Evolutionary conservation across 2,113 vertebrate genomes (phyloP), one percentile per base, ranked within the genome.

Genomic region (Penelope pileata): DNA sequence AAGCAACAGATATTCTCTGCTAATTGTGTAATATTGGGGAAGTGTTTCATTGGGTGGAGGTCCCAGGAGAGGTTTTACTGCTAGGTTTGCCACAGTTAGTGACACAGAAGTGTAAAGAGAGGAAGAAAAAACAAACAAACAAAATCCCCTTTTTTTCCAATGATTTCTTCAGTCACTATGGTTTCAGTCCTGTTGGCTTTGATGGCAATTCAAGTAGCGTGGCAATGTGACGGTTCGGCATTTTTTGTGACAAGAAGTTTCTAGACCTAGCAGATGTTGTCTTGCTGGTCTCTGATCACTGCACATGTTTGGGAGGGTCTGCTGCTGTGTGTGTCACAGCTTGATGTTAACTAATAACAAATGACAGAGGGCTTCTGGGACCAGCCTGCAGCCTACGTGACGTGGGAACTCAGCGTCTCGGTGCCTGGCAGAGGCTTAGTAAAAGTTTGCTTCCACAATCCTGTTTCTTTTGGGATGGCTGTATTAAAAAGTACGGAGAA

Each of bases 181-280:
- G 27, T 78, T 89, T 87, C 75, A 59, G 13, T 36, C 73, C 59
- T 30, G 21, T 66, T 36, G 15, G 12, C 30, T 86, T 83, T 74
- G 88, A 81, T 68, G 68, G 88, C 27, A 85, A 36, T 79, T 76
- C 22, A 56, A 75, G 32, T 30, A 19, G 58, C 23, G 48, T 64
- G 87, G 63, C 90, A 89, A 56, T 85, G 94, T 93, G 87, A 96
- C 83, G 91, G 72, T 81, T 74, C 82, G 92, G 73, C 54, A 23
- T 75, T 91, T 47, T 85, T 88, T 83, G 95, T 96, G 95, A 95
- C 36, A n/a, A 96, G 96, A 97, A 73, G 82, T 89, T 92, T 42
- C 78, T 77, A 70, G 63, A 88, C 16, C 68, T 40, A 70, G 81
- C 81, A 85, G 78, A 73, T 91, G 91, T 85, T 50, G 38, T 84